These are phyloP conservation scores for Drosophila kepulauana DNA, from an alignment of 1,140 invertebrate species.

Conservation along the genomic window DNA sequence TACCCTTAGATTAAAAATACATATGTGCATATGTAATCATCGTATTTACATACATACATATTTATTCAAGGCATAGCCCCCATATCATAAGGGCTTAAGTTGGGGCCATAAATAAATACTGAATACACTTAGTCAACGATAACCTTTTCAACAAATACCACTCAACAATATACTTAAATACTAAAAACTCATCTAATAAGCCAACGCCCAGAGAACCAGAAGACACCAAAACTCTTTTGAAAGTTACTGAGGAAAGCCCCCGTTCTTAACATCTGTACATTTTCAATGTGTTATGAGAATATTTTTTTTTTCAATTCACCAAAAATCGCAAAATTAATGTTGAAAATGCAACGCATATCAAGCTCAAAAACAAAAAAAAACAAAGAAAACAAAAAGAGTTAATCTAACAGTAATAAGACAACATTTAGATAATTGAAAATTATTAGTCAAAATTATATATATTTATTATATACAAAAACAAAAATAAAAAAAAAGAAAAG, in stretches of 20 bases:
- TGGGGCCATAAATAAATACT: slow-evolving; percentile 33
- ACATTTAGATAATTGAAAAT: slow-evolving; percentile 82
- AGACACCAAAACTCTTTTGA: neutral
- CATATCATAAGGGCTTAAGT: slow-evolving; percentile 19
- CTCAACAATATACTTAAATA: slow-evolving; percentile 2
- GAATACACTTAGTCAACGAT: slow-evolving; percentile 29
- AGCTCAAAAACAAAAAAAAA: slow-evolving; percentile 32
- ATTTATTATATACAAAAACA: slow-evolving; percentile 41
- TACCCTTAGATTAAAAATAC: slow-evolving; percentile 12
- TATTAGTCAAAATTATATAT: slow-evolving; percentile 84
- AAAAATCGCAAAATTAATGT: slow-evolving; percentile 44
- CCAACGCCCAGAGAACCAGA: neutral
- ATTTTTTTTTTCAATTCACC: slow-evolving; percentile 38
- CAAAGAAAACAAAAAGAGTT: slow-evolving; percentile 38
- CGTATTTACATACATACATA: slow-evolving; percentile 20
- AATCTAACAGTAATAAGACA: slow-evolving; percentile 53
- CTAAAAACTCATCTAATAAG: neutral
- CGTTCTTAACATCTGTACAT: slow-evolving; percentile 3
- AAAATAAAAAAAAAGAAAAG: slow-evolving; percentile 5
- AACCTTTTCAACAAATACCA: slow-evolving; percentile 13
- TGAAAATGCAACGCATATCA: slow-evolving; percentile 83
- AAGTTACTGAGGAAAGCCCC: neutral
- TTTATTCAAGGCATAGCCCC: slow-evolving; percentile 31
- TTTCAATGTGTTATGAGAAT: slow-evolving; percentile 2
- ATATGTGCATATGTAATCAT: slow-evolving; percentile 17